Conservation (phyloP, 2,888 invertebrate species). For the Drosophila demipolita region DNA sequence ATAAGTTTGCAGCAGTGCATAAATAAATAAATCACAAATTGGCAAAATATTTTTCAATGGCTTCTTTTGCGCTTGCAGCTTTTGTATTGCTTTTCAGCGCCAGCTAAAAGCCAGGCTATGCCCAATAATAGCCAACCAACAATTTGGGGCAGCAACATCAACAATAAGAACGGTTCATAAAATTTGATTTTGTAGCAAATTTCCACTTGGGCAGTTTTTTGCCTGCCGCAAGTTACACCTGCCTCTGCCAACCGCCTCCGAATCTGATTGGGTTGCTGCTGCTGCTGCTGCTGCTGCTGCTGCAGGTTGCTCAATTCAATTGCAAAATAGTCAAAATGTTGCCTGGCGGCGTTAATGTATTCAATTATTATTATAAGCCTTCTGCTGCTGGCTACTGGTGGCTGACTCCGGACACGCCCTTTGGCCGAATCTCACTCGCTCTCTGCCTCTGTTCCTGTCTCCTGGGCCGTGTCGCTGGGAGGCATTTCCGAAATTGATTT, state of each 20-base stretch:
- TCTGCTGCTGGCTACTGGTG: constrained; percentile 28
- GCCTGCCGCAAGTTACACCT: constrained; percentile 54
- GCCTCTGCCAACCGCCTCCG: constrained; percentile 35
- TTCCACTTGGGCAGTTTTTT: constrained; percentile 53
- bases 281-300: not conserved
- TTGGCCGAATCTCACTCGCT: constrained; percentile 18
- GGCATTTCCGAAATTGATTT: constrained; percentile 67
- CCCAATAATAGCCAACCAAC: constrained; percentile 40
- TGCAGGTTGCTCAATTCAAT: constrained; percentile 55
- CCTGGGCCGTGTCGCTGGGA: constrained; percentile 20
- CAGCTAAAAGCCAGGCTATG: constrained; percentile 14
- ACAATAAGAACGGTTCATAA: constrained; percentile 36
- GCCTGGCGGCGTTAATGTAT: constrained; percentile 55
- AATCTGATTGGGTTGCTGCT: constrained; percentile 1
- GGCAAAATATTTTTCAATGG: constrained; percentile 1
- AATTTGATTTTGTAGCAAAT: constrained; percentile 56
- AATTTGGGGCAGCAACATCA: constrained; percentile 26
- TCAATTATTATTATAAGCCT: constrained; percentile 78
- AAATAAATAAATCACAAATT: constrained; percentile 17
- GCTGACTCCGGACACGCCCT: constrained; percentile 25
- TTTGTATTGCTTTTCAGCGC: constrained; percentile 25
- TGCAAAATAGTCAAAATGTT: constrained; percentile 59
- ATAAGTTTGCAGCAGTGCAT: constrained; percentile 2
- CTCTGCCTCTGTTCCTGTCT: not conserved
- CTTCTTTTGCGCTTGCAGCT: not conserved